phyloP scores from a whole-genome alignment of 2,888 invertebrate genomes.

The Drosophila merina region DNA sequence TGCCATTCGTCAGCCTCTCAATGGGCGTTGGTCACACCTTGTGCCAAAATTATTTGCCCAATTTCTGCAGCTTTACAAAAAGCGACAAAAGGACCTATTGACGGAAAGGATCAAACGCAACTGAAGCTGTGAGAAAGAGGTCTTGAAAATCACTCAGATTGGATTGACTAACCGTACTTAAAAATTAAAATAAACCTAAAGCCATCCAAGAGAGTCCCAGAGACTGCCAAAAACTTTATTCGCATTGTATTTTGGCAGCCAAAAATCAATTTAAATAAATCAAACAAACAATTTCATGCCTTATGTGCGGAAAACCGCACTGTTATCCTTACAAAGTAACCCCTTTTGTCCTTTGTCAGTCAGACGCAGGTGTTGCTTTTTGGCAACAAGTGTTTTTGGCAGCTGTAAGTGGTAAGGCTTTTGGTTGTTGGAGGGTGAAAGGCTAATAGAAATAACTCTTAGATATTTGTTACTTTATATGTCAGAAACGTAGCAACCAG shows the following conservation, averaged over 20 bases:
- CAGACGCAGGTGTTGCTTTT: constrained; percentile 16
- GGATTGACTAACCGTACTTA: not conserved
- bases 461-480: too few species aligned
- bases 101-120: constrained; percentile 63
- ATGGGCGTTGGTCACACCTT: constrained; percentile 56
- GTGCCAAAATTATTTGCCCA: constrained; percentile 48
- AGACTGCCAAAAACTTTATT: not conserved
- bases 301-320: not conserved
- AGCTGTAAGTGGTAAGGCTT: not conserved
- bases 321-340: not conserved
- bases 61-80: constrained; percentile 30
- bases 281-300: constrained; percentile 1
- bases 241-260: not conserved
- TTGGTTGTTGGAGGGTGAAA: not conserved
- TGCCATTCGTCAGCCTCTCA: constrained; percentile 30
- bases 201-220: too few species aligned
- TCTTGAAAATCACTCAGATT: constrained; percentile 39
- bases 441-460: not conserved
- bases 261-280: constrained; percentile 3
- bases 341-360: not conserved
- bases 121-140: constrained; percentile 14
- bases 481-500: not conserved
- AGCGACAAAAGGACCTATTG: constrained; percentile 49
- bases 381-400: constrained; percentile 43
- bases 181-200: too few species aligned